These are phyloP conservation scores for Caenorhabditis latens DNA, from an alignment of 1,140 invertebrate genomes.

Conservation along the genomic window DNA sequence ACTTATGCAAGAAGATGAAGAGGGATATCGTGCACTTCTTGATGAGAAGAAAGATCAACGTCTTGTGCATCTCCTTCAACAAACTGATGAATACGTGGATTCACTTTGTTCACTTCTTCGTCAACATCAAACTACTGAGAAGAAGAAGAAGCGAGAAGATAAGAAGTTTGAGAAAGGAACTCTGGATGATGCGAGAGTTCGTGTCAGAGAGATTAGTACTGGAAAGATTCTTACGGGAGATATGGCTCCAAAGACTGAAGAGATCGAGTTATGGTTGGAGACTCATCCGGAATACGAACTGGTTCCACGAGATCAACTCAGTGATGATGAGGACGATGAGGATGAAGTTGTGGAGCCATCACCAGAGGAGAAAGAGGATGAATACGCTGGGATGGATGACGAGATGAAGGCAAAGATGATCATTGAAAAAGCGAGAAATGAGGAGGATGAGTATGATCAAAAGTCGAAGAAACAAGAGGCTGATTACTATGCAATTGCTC, in stretches of 20 bases:
- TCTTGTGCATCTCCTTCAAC: constrained; percentile 93
- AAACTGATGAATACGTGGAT: constrained; percentile 98
- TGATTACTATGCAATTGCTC: constrained; percentile 80
- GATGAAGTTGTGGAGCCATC: constrained; percentile 82
- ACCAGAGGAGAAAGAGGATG: constrained; percentile 45
- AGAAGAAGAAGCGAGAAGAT: constrained; percentile 76
- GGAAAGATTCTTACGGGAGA: constrained; percentile 87
- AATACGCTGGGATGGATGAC: constrained; percentile 73
- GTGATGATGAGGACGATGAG: constrained; percentile 71
- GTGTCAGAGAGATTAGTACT: constrained; percentile 89
- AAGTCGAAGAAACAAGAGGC: constrained; percentile 78
- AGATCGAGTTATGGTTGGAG: constrained; percentile 85
- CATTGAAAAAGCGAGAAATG: constrained; percentile 76
- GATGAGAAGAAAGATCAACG: constrained; percentile 99
- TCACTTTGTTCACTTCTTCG: constrained; percentile 83
- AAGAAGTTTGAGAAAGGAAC: constrained; percentile 53
- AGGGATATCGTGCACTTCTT: constrained; percentile 89
- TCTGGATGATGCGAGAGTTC: constrained; percentile 81
- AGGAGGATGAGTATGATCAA: constrained; percentile 81
- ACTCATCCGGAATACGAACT: constrained; percentile 84
- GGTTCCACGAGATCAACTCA: constrained; percentile 78
- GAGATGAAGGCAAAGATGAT: constrained; percentile 75
- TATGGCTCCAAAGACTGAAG: constrained; percentile 89
- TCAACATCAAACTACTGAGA: constrained; percentile 76
- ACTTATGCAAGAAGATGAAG: constrained; percentile 88